Evolutionary conservation across 2,113 vertebrate genomes (phyloP).

Genomic region (Phoenicopterus ruber): DNA sequence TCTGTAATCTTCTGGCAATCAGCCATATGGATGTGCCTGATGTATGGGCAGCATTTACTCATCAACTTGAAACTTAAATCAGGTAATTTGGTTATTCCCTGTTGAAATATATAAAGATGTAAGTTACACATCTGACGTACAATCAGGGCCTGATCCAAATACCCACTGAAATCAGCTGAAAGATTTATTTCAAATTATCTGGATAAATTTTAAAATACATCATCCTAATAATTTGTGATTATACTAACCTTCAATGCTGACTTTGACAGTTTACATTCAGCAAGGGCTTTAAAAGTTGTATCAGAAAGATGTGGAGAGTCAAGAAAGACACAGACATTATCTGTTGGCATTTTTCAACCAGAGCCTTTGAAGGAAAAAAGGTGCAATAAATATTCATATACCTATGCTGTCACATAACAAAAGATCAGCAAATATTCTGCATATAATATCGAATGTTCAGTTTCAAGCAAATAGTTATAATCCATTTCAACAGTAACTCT

Average conservation of each 20-base stretch:
- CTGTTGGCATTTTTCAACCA: conserved; percentile 71
- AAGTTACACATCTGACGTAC: neutral
- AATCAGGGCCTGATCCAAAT: neutral
- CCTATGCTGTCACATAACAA: rapidly evolving
- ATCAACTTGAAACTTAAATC: conserved; percentile 75
- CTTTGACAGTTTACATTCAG: conserved; percentile 63
- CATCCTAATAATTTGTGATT: neutral
- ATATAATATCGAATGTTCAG: neutral
- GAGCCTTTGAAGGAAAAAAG: conserved; percentile 63
- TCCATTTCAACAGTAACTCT: neutral
- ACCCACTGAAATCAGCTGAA: neutral
- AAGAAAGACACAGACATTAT: conserved; percentile 71
- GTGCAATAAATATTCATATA: neutral
- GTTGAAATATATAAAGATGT: neutral
- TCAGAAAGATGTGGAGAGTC: conserved; percentile 78
- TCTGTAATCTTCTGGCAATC: conserved; percentile 79
- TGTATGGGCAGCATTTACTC: conserved; percentile 71
- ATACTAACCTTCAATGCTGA: conserved; percentile 72
- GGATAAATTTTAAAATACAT: neutral
- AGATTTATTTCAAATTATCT: neutral
- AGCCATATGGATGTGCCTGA: conserved; percentile 72
- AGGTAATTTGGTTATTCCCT: conserved; percentile 80
- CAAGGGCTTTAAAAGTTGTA: conserved; percentile 70
- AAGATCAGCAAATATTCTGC: neutral
- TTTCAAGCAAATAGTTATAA: neutral